phyloP scores from a whole-genome alignment of 2,888 invertebrate species.

The Machimus rusticus region DNA sequence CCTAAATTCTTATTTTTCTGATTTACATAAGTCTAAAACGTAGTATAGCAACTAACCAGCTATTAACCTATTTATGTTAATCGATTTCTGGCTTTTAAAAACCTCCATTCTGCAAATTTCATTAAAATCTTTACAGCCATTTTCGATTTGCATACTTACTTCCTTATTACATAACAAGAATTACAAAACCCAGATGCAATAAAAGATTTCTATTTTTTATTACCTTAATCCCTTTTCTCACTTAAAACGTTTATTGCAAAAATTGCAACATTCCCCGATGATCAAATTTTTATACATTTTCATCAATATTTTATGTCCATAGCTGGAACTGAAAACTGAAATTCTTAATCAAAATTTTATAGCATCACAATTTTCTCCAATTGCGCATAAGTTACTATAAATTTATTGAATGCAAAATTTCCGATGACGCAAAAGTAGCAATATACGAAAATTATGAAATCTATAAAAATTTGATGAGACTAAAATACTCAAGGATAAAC shows the following conservation, averaged over 20 bases:
- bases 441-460: neutral
- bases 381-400: neutral
- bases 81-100: too few species aligned
- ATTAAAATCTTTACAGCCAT: too few species aligned
- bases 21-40: too few species aligned
- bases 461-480: neutral
- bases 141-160: neutral
- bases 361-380: neutral
- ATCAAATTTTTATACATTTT: too few species aligned
- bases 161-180: neutral
- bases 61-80: too few species aligned
- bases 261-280: neutral
- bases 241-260: neutral
- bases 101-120: too few species aligned
- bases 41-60: too few species aligned
- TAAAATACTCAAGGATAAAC: neutral
- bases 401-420: neutral
- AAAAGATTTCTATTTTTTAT: too few species aligned
- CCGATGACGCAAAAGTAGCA: neutral
- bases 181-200: neutral
- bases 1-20: too few species aligned
- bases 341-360: neutral
- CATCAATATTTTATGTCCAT: too few species aligned
- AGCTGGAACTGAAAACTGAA: neutral
- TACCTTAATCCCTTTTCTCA: too few species aligned